Percentiles rank a stretch among this genome's conserved stretches.
Conservation (phyloP, 2,113 vertebrate genomes). For the Sebastes schlegelii region DNA sequence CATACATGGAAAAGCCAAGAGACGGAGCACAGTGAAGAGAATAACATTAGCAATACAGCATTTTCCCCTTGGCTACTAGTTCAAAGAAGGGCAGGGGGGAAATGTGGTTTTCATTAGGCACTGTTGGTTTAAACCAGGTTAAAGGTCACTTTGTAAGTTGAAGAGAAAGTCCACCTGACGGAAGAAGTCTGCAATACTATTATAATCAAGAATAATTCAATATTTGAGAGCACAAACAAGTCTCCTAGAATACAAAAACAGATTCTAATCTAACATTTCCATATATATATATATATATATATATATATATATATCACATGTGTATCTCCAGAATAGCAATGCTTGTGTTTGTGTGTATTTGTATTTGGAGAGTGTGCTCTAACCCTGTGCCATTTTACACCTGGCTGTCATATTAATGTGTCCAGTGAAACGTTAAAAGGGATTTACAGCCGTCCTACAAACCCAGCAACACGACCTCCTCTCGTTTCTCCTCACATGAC, state of each 20-base stretch:
- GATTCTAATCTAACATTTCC: background rate
- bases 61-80: conserved; percentile 39
- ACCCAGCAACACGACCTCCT: background rate
- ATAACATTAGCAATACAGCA: conserved; percentile 55
- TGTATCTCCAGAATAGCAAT: background rate
- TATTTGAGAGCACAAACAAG: background rate
- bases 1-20: conserved; percentile 70
- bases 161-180: background rate
- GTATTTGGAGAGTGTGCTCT: conserved; percentile 20
- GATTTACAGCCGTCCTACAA: conserved; percentile 64
- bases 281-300: background rate
- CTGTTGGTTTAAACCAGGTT: conserved; percentile 49
- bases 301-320: background rate
- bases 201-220: conserved; percentile 3
- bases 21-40: conserved; percentile 42
- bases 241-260: background rate
- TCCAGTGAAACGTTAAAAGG: conserved; percentile 72
- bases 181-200: background rate
- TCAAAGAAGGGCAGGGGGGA: conserved; percentile 32
- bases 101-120: conserved; percentile 70
- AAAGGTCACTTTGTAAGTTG: conserved; percentile 42
- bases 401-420: conserved; percentile 71
- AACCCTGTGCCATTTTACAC: conserved; percentile 58
- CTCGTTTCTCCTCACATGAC: no score
- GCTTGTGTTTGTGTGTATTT: conserved; percentile 38